Evolutionary conservation across 2,888 invertebrate genomes (phyloP), one percentile per base, ranked within the genome.

Genomic region (Lithophane semibrunnea): DNA sequence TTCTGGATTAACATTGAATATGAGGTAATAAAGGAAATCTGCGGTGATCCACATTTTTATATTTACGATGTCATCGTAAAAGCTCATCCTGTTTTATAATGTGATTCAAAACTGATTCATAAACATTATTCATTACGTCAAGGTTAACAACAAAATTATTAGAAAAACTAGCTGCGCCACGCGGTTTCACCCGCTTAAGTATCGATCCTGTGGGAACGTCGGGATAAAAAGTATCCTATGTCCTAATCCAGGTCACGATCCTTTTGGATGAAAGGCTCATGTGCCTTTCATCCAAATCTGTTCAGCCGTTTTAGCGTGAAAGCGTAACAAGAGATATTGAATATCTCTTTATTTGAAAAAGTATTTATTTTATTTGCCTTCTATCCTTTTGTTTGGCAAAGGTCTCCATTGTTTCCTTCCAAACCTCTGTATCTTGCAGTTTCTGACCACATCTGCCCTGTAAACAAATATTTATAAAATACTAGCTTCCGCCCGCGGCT

Each of bases 21-120:
- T 60, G 12, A 49, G 16, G 24, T 44, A 10, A 29, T 21, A 52
- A 16, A 66, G 47, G 66, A 66, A 56, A 67, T 67, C 49, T 75
- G 76, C n/a, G 82, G 76, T 49, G 21, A 56, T 64, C 42, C 29
- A 49, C 13, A 63, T 63, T 9, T 66, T 75, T 18, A 77, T 58
- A 37, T 47, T 79, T 67, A 44, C 47, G 47, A 66, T n/a, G n/a
- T 9, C 49, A 16, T 67, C 54, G 37, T 67, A 44, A 75, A 82
- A 37, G 8, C 10, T 60, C 29, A 76, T 67, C 49, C 82, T 67
- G 63, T 64, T 79, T 60, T 60, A 29, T 37, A 52, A 78, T 37
- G 21, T 52, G 13, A 58, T 56, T 63, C 24, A 79, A 56, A 70
- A 63, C 13, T 13, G 29, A 56, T 82, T 66, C 49, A n/a, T 65